A percentile compares a stretch with the other conserved stretches of the same genome.
phyloP scores from a whole-genome alignment of 2,888 invertebrate genomes.

The Hypolimnas misippus region DNA sequence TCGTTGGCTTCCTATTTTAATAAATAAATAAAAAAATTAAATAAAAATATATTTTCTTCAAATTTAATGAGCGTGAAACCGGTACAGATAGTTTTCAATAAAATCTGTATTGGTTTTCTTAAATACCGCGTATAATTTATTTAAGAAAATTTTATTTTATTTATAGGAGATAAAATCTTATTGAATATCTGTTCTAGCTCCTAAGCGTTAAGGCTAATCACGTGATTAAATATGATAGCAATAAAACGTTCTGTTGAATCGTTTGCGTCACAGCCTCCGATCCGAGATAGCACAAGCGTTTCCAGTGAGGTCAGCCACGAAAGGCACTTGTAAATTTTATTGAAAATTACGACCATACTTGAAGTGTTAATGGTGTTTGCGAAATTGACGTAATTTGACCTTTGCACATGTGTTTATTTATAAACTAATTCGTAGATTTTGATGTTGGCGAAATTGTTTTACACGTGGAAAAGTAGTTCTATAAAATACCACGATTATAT shows the following conservation, averaged over 20 bases:
- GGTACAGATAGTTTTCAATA: no score
- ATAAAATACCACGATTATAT: no score
- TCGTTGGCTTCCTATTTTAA: no score
- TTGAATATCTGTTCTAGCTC: not conserved
- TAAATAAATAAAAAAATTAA: no score
- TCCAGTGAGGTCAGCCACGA: not conserved
- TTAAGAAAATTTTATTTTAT: no score
- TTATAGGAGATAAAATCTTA: not conserved
- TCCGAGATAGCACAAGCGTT: not conserved
- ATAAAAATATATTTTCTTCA: no score
- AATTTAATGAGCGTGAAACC: no score
- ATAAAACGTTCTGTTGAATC: not conserved
- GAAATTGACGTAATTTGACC: conserved; percentile 12
- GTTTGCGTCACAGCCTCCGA: conserved; percentile 12
- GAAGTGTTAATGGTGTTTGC: not conserved
- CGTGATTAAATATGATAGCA: not conserved
- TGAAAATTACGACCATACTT: conserved; percentile 10
- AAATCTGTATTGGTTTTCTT: no score
- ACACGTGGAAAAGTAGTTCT: not conserved
- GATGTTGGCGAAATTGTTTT: not conserved
- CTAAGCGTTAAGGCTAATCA: not conserved
- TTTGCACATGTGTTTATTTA: not conserved
- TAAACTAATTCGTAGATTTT: not conserved
- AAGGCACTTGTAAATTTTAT: conserved; percentile 13
- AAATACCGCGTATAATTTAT: no score